Evolutionary conservation across 2,888 invertebrate species (phyloP), one percentile per base, ranked within the genome.

Genomic region (Protodeltote pygarga): DNA sequence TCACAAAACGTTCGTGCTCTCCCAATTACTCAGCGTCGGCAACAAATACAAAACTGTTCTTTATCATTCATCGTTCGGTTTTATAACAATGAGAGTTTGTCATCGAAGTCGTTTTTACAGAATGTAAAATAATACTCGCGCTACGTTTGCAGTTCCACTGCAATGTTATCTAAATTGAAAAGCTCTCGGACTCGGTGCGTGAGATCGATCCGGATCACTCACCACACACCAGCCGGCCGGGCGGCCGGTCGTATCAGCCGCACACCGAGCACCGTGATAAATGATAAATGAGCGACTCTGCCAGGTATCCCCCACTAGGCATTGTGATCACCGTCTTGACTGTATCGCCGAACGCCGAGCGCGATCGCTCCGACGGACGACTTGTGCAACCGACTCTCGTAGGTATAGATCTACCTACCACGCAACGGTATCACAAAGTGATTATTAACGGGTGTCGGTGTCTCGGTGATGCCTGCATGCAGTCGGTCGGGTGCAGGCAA

Each of bases 361-460:
- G n/a, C n/a, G n/a, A n/a, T n/a, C n/a, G n/a, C n/a, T n/a, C n/a
- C n/a, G n/a, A n/a, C n/a, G n/a, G n/a, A n/a, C n/a, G n/a, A n/a
- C n/a, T n/a, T n/a, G n/a, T n/a, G n/a, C n/a, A n/a, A n/a, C n/a
- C n/a, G n/a, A n/a, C n/a, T n/a, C n/a, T n/a, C n/a, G n/a, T n/a
- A n/a, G n/a, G n/a, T n/a, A n/a, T n/a, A n/a, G n/a, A n/a, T n/a
- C n/a, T n/a, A n/a, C n/a, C n/a, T n/a, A n/a, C n/a, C n/a, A 42
- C 57, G 55, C 45, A 54, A 45, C 55, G 40, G 53, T 34, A 31
- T 39, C 48, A 24, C 38, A 32, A 53, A 53, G 60, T 48, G 51
- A 54, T 66, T 52, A 69, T 67, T 66, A 62, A 58, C 39, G 62
- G 45, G 54, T 61, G 61, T 49, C 52, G n/a, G n/a, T n/a, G n/a